phyloP scores from a whole-genome alignment of 1,140 invertebrate genomes.

The Drosophila aff. region DNA sequence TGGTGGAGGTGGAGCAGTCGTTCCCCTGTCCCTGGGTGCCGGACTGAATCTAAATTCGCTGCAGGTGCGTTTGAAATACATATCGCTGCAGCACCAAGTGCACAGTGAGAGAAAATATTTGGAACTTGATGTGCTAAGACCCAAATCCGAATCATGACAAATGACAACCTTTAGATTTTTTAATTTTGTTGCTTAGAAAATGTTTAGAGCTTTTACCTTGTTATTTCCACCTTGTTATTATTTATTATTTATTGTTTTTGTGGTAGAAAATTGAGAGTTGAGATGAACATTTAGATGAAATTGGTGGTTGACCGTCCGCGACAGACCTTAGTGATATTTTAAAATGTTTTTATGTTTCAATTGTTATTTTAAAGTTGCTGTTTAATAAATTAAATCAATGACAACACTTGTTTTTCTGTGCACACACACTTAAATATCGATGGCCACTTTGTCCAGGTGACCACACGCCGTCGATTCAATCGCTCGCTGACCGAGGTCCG shows the following conservation, averaged over 20 bases:
- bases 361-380: constrained; percentile 3
- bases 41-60: constrained; percentile 75
- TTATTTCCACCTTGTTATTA: background rate
- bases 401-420: constrained; percentile 7
- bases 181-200: too few species aligned
- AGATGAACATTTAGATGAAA: background rate
- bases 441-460: constrained; percentile 53
- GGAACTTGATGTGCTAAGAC: constrained; percentile 11
- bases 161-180: constrained; percentile 1
- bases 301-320: background rate
- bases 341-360: constrained; percentile 1
- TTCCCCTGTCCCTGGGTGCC: constrained; percentile 54
- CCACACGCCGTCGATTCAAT: constrained; percentile 86
- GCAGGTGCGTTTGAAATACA: constrained; percentile 56
- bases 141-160: background rate
- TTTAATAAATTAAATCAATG: constrained; percentile 26
- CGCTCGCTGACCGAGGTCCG: constrained; percentile 89
- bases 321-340: background rate
- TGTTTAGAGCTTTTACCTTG: background rate
- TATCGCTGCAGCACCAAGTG: constrained; percentile 15
- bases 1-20: constrained; percentile 21
- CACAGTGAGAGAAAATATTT: constrained; percentile 33
- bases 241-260: constrained; percentile 7
- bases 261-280: background rate
- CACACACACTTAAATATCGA: background rate